A percentile compares a stretch with the other conserved stretches of the same genome.
Evolutionary conservation across 1,140 invertebrate genomes (phyloP).

Genomic region (Euura lappo): DNA sequence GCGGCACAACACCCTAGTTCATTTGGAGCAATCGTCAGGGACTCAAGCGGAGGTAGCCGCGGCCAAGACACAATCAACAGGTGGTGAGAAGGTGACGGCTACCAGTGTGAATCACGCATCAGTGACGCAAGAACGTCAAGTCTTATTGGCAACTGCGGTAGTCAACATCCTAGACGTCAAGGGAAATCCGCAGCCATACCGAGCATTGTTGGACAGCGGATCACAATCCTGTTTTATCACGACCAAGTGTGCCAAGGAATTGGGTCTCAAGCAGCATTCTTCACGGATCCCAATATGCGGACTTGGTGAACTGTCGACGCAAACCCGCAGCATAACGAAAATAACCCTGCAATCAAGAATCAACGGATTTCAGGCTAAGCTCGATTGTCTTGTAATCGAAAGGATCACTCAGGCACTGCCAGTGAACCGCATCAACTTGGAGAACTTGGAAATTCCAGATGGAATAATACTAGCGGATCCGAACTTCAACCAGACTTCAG

Average conservation of each 20-base stretch:
- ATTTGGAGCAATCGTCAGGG: background rate
- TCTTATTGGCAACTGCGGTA: background rate
- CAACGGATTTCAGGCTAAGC: background rate
- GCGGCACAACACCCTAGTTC: slow-evolving; percentile 23
- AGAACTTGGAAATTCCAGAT: background rate
- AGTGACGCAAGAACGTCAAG: background rate
- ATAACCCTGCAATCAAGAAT: background rate
- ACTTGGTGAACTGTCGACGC: background rate
- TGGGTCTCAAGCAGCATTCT: background rate
- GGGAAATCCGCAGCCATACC: background rate
- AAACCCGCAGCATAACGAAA: background rate
- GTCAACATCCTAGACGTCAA: background rate
- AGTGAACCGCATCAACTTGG: background rate
- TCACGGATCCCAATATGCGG: background rate
- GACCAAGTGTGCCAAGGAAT: background rate
- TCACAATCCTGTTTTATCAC: background rate
- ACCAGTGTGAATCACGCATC: background rate
- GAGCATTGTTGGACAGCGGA: background rate
- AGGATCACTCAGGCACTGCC: background rate
- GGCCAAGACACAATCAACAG: background rate
- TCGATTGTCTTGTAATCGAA: background rate
- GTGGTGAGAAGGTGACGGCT: background rate
- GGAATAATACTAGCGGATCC: background rate
- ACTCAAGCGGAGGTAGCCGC: background rate
- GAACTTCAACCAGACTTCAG: background rate